phyloP scores from a whole-genome alignment of 1,140 invertebrate genomes.

The Formica selysi region DNA sequence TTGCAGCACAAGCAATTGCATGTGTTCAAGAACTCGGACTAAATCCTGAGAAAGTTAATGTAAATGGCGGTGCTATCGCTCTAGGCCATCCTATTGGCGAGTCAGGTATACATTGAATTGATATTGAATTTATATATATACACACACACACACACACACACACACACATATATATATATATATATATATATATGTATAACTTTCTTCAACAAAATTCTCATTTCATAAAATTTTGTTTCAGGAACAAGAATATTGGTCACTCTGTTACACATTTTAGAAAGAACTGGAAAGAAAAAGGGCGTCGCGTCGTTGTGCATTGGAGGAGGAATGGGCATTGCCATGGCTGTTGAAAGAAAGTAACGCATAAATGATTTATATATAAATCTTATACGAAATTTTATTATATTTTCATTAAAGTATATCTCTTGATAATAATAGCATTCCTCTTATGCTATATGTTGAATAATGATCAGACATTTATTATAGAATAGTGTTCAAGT shows the following conservation, averaged over 20 bases:
- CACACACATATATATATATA: too few species aligned
- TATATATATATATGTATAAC: too few species aligned
- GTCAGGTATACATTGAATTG: constrained; percentile 86
- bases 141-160: too few species aligned
- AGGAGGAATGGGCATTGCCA: constrained; percentile 97
- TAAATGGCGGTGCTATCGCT: constrained; percentile 95
- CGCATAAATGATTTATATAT: constrained; percentile 31
- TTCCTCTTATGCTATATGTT: constrained; percentile 10
- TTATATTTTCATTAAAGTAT: constrained; percentile 63
- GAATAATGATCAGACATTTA: constrained; percentile 2
- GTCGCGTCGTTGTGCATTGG: constrained; percentile 95
- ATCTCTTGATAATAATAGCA: constrained; percentile 15
- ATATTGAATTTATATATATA: neutral
- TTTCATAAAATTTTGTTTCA: constrained; percentile 76
- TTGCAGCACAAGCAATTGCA: constrained; percentile 91
- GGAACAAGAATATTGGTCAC: constrained; percentile 93
- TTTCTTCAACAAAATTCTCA: constrained; percentile 9
- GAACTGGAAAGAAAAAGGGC: constrained; percentile 90
- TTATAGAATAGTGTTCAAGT: neutral
- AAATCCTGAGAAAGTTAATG: constrained; percentile 92
- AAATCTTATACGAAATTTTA: constrained; percentile 24
- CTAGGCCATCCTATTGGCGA: constrained; percentile 97
- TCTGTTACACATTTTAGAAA: constrained; percentile 89
- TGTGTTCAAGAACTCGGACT: constrained; percentile 89
- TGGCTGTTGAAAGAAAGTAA: constrained; percentile 90